Base-by-base conservation (phyloP, 2,888 invertebrate species). In the Cerastoderma edule region DNA sequence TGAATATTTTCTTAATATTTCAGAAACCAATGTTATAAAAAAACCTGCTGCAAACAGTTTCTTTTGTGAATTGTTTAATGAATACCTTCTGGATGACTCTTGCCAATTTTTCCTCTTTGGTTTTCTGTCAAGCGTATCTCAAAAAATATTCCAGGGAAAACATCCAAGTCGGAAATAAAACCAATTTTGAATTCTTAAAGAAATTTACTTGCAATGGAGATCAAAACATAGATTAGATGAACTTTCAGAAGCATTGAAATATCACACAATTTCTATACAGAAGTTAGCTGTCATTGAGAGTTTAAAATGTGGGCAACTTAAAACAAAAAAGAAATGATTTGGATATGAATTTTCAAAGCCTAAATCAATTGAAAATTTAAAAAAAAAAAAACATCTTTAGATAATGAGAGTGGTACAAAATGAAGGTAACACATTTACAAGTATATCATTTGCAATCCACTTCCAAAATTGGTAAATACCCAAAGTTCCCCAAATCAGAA, bases 161-260 rank as follows among this genome's bases (percentile, higher is more conserved):
- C 64, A 22, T 39, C 35, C 27, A n/a, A 64, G 64, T 44, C 27
- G 27, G 8, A 30, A 39, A 39, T 32, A 64, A 64, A 64, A 64
- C n/a, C 28, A 44, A 5, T 64, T 64, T 24, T 4, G 64, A 39
- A 64, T 64, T 28, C 24, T 64, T 6, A 64, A 35, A n/a, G n/a
- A n/a, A n/a, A n/a, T n/a, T n/a, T n/a, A n/a, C n/a, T n/a, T n/a
- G n/a, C n/a, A n/a, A n/a, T n/a, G n/a, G n/a, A n/a, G n/a, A n/a
- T n/a, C n/a, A n/a, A n/a, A n/a, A n/a, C n/a, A n/a, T n/a, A n/a
- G n/a, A n/a, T n/a, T n/a, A n/a, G n/a, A n/a, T n/a, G n/a, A n/a
- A n/a, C n/a, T n/a, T n/a, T n/a, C n/a, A n/a, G n/a, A n/a, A n/a
- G n/a, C n/a, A n/a, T n/a, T n/a, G n/a, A n/a, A n/a, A n/a, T n/a